Evolutionary conservation across 1,140 invertebrate species (phyloP), one percentile per base, ranked within the genome.

Genomic region (Prorops nasuta): DNA sequence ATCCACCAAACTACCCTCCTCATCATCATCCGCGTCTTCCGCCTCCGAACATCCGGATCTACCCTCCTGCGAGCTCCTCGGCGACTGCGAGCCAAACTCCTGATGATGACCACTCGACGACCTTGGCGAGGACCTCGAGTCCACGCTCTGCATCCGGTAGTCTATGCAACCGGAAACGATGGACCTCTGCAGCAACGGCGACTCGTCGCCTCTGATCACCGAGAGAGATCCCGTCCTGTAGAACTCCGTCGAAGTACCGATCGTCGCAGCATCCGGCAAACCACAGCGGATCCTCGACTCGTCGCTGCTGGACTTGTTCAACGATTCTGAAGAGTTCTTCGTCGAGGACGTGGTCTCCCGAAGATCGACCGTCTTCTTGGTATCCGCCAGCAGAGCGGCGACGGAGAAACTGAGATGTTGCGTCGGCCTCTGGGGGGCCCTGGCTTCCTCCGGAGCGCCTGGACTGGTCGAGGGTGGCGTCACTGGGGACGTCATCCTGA

Each of bases 341-440:
- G 62, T 63, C 2, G 51, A 36, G 10, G 55, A 31, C 3, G 57
- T 36, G 1, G 49, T 32, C 2, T 58, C 54, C 14, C 37, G 47
- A 6, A 40, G 42, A 2, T 49, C 17, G 1, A 45, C 42, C n/a
- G 52, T 35, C 9, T 62, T 69, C 20, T 51, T 70, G 4, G 73
- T 77, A 53, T 80, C 73, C 1, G 75, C 77, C 2, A 80, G 40
- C 2, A 81, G 62, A 0, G 78, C 71, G 0, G 76, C 79, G n/a
- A 80, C 79, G 39, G 75, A 78, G 59, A 81, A 81, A 44, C 77
- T 80, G 22, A 81, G 61, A 32, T 64, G 60, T 12, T 75, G 74
- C 40, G 52, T 47, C 24, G 58, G 60, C 21, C 61, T 63, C 40
- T 63, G 58, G 12, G 60, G 59, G 17, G 61, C 67, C 49, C 67